These are phyloP conservation scores for Paraplagusia blochii DNA, from an alignment of 2,113 vertebrate genomes.

Conservation along the genomic window DNA sequence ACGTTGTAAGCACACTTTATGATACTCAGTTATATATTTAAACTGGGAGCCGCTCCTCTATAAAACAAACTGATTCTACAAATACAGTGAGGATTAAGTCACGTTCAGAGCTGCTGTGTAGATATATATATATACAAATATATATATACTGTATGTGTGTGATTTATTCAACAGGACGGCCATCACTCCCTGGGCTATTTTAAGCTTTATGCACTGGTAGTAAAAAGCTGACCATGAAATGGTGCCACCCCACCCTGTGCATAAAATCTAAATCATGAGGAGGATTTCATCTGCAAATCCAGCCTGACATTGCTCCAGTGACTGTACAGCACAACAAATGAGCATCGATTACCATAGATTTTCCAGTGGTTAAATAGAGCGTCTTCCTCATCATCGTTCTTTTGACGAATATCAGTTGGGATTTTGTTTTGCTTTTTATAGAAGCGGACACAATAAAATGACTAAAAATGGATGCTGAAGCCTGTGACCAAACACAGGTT, in stretches of 20 bases:
- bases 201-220: neutral
- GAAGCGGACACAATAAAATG: neutral
- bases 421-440: neutral
- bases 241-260: neutral
- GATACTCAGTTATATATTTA: too few species aligned
- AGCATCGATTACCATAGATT: too few species aligned
- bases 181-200: conserved; percentile 3
- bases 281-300: neutral
- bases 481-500: conserved; percentile 41
- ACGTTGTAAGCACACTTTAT: too few species aligned
- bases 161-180: conserved; percentile 7
- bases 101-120: neutral
- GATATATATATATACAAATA: too few species aligned
- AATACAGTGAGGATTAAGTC: neutral
- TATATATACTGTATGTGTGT: too few species aligned
- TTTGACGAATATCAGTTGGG: too few species aligned
- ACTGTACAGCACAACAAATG: too few species aligned
- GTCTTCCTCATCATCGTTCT: too few species aligned
- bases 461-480: conserved; percentile 14
- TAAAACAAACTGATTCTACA: neutral
- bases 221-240: conserved; percentile 4
- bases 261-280: neutral
- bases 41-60: neutral
- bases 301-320: neutral
- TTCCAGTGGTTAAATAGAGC: too few species aligned